phyloP scores from a whole-genome alignment of 2,797 vertebrate species.

The Kryptopterus vitreolus region DNA sequence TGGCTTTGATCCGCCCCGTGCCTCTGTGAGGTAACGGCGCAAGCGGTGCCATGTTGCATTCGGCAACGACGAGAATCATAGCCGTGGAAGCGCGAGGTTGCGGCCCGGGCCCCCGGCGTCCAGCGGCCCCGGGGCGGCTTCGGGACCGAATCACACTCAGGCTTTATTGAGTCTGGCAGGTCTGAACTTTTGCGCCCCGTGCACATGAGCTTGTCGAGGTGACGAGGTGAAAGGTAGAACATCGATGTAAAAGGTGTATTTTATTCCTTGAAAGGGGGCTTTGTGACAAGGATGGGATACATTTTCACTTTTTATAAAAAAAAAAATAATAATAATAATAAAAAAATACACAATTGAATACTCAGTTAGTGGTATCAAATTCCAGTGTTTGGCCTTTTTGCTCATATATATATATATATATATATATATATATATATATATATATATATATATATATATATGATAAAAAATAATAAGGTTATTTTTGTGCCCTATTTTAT shows the following conservation, averaged over 20 bases:
- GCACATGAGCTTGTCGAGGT: constrained; percentile 38
- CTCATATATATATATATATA: too few species aligned
- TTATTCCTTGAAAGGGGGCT: constrained; percentile 12
- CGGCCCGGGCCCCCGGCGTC: constrained; percentile 31
- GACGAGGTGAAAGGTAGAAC: constrained; percentile 52
- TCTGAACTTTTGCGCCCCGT: constrained; percentile 50
- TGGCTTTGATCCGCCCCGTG: constrained; percentile 55
- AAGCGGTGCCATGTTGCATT: constrained; percentile 45
- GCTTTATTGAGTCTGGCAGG: constrained; percentile 55
- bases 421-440: too few species aligned
- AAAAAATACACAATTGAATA: not conserved
- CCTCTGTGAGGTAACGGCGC: constrained; percentile 47
- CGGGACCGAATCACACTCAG: constrained; percentile 38
- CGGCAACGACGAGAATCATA: constrained; percentile 43
- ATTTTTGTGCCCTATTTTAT: too few species aligned
- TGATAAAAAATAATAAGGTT: too few species aligned
- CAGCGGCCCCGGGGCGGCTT: constrained; percentile 49
- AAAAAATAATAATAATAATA: too few species aligned
- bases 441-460: too few species aligned
- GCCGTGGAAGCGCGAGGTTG: constrained; percentile 43
- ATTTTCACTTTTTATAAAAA: not conserved
- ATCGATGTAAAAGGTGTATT: constrained; percentile 18
- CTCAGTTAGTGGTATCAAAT: too few species aligned
- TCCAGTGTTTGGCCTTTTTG: not conserved
- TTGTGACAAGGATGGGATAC: constrained; percentile 8